Conservation (phyloP, 2,113 vertebrate genomes). For the Stigmatopora argus region DNA sequence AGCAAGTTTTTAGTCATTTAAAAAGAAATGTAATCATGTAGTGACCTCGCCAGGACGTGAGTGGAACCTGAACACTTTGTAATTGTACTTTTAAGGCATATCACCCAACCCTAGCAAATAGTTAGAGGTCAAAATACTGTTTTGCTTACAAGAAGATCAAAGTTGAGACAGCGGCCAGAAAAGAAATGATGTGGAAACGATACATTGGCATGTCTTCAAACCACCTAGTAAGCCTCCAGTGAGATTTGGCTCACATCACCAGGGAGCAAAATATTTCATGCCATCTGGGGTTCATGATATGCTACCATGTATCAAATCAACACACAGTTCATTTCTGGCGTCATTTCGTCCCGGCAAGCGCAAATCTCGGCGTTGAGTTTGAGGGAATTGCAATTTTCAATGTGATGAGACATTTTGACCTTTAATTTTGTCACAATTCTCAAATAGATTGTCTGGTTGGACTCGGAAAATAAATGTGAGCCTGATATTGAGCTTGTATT, state of each 20-base stretch:
- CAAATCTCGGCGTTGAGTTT: neutral
- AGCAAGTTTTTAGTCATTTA: no score
- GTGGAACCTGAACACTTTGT: no score
- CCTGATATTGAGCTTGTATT: neutral
- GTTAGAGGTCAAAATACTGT: neutral
- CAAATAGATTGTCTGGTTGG: neutral
- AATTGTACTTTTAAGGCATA: no score
- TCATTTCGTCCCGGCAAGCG: neutral
- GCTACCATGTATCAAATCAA: neutral
- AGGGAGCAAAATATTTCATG: neutral
- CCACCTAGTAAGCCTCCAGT: neutral
- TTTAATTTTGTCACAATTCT: neutral
- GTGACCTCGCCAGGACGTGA: no score
- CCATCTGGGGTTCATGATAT: neutral
- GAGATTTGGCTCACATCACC: neutral
- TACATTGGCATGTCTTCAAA: neutral
- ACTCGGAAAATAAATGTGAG: neutral
- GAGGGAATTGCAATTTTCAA: neutral
- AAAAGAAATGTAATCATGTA: no score
- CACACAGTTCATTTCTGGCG: neutral
- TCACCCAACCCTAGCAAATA: neutral
- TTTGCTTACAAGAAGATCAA: conserved; percentile 4
- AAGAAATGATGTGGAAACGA: conserved; percentile 4
- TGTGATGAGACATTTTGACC: neutral
- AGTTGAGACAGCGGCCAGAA: neutral